Evolutionary conservation across 2,888 invertebrate species (phyloP).

Genomic region (Sturmia bella): DNA sequence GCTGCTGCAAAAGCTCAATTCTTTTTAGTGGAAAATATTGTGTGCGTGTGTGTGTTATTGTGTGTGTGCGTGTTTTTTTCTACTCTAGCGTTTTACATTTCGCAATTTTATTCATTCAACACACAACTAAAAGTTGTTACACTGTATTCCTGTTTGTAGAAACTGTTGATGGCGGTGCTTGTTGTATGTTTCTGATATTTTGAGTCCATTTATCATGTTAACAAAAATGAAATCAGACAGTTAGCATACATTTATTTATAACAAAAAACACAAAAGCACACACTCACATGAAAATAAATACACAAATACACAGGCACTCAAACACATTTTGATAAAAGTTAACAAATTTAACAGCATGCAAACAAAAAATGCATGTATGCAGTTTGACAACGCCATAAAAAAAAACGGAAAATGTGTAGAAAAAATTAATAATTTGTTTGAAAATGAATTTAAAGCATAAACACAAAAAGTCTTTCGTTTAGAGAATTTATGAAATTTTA

Average conservation of each 20-base stretch:
- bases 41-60: no score
- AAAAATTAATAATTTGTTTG: no score
- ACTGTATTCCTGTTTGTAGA: background rate
- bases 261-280: background rate
- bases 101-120: slow-evolving; percentile 28
- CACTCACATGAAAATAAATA: background rate
- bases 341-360: background rate
- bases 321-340: background rate
- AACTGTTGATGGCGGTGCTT: slow-evolving; percentile 4
- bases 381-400: background rate
- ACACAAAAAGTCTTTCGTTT: no score
- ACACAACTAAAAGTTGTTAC: slow-evolving; percentile 15
- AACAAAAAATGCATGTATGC: background rate
- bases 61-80: slow-evolving; percentile 2
- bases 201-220: slow-evolving; percentile 71
- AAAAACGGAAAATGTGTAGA: no score
- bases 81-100: slow-evolving; percentile 50
- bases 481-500: no score
- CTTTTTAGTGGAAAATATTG: no score
- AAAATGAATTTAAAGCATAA: no score
- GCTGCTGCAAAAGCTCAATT: slow-evolving; percentile 33
- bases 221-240: slow-evolving; percentile 69
- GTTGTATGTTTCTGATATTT: slow-evolving; percentile 53
- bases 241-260: slow-evolving; percentile 43
- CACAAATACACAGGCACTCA: background rate